Evolutionary conservation across 2,797 vertebrate species (phyloP).

Genomic region (Mastacembelus armatus): DNA sequence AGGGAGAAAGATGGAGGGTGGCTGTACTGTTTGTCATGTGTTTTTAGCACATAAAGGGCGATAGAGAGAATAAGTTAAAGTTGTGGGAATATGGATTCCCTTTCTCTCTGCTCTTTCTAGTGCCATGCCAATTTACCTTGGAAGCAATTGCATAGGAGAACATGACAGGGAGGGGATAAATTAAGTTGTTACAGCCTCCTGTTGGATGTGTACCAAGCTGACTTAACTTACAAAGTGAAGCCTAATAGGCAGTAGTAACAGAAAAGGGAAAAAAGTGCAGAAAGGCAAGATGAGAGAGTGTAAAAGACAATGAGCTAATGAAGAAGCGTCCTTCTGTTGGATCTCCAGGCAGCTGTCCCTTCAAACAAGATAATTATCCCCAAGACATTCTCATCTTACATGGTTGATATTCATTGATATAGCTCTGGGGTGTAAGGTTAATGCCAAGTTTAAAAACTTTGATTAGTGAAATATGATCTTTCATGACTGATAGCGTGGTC

Average conservation of each 20-base stretch:
- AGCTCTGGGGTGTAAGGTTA: neutral
- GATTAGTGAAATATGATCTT: no score
- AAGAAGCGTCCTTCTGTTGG: neutral
- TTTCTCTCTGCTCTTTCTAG: constrained; percentile 22
- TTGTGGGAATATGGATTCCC: constrained; percentile 22
- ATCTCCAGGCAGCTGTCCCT: no score
- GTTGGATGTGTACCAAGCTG: constrained; percentile 20
- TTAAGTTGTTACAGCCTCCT: constrained; percentile 29
- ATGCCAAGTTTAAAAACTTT: no score
- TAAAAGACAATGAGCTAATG: neutral
- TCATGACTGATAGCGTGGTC: no score
- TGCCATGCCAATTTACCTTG: constrained; percentile 54
- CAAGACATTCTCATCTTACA: neutral
- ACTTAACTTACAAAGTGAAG: constrained; percentile 24
- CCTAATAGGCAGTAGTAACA: constrained; percentile 3
- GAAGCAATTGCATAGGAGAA: constrained; percentile 6
- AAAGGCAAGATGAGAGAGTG: neutral
- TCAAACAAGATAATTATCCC: neutral
- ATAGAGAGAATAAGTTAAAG: constrained; percentile 3
- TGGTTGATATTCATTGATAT: neutral
- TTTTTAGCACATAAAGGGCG: constrained; percentile 12
- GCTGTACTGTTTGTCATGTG: no score
- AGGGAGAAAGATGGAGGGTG: neutral
- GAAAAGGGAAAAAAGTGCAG: neutral
- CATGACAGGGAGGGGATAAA: constrained; percentile 14